These are phyloP conservation scores for Bombus sibiricus DNA, from an alignment of 1,140 invertebrate genomes.

Conservation along the genomic window DNA sequence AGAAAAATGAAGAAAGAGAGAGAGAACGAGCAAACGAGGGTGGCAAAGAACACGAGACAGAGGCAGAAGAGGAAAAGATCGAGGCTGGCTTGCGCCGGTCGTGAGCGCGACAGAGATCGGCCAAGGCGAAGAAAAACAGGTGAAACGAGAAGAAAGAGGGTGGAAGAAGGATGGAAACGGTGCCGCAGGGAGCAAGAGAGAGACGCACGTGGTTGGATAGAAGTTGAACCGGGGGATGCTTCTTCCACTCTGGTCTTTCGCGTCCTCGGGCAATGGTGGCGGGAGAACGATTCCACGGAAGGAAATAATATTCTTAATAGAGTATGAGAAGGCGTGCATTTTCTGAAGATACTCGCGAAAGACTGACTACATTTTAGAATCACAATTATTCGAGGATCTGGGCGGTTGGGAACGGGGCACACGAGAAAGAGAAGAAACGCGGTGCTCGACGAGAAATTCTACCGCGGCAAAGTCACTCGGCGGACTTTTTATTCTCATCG, in stretches of 20 bases:
- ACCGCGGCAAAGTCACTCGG: neutral
- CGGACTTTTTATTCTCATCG: slow-evolving; percentile 27
- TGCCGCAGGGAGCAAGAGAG: neutral
- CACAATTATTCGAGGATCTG: neutral
- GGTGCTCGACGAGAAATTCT: neutral
- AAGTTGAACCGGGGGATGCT: slow-evolving; percentile 31
- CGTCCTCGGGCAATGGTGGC: slow-evolving; percentile 43
- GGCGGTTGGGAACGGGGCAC: too few species aligned
- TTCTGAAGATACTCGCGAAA: slow-evolving; percentile 22
- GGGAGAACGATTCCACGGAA: slow-evolving; percentile 50
- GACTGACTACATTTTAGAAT: slow-evolving; percentile 26
- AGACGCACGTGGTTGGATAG: neutral
- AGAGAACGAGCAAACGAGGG: slow-evolving; percentile 8
- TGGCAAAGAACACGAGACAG: neutral
- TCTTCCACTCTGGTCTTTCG: slow-evolving; percentile 53
- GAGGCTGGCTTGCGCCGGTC: neutral
- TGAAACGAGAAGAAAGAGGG: neutral
- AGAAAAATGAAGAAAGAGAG: slow-evolving; percentile 20
- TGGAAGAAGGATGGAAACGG: neutral
- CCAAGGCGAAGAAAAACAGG: neutral
- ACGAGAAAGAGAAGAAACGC: neutral
- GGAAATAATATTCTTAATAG: slow-evolving; percentile 61
- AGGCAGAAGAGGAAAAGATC: neutral
- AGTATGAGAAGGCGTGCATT: slow-evolving; percentile 41
- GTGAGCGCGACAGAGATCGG: neutral